Evolutionary conservation across 2,113 vertebrate species (phyloP), one percentile per base, ranked within the genome.

Genomic region (Prunella fulvescens): DNA sequence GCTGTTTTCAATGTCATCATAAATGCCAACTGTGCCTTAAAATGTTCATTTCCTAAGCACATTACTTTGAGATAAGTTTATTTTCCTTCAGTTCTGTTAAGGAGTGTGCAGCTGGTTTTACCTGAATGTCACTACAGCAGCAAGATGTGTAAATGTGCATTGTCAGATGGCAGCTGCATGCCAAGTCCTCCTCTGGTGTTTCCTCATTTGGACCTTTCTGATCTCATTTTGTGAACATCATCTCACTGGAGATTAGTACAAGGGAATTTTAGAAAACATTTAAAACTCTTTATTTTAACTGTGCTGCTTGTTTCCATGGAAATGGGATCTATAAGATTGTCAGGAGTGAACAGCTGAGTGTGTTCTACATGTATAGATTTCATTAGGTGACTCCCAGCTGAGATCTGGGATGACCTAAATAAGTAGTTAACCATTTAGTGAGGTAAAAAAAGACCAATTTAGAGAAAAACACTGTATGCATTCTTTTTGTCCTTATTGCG

Each of bases 261-360:
- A 76, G 10, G 17, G 71, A 82, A 62, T 82, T 89, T 12, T 1
- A 23, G 48, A 58, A 73, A 79, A 76, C 45, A 70, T 88, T 14
- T 7, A 17, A 66, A 88, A 79, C 35, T 74, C 5, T 91, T 33
- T 65, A 23, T 48, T 94, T 96, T 88, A 58, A 33, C 44, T 2
- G 4, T 86, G 88, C 44, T 15, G 3, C 47, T 83, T 60, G 85
- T 95, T 97, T 78, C 93, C 76, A 90, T 92, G 60, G 92, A 86
- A 96, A 91, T 62, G 7, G 24, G 62, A 90, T 91, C 47, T 51
- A 23, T 62, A 50, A 78, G 39, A 58, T 22, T 95, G 87, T 85
- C 84, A 77, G 73, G n/a, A 71, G 33, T 2, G 33, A 83, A 19
- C 31, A 85, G 40, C n/a, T 82, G 53, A 74, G 81, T 61, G 31